Conservation (phyloP, 1,140 invertebrate species). For the Amphibalanus amphitrite region DNA sequence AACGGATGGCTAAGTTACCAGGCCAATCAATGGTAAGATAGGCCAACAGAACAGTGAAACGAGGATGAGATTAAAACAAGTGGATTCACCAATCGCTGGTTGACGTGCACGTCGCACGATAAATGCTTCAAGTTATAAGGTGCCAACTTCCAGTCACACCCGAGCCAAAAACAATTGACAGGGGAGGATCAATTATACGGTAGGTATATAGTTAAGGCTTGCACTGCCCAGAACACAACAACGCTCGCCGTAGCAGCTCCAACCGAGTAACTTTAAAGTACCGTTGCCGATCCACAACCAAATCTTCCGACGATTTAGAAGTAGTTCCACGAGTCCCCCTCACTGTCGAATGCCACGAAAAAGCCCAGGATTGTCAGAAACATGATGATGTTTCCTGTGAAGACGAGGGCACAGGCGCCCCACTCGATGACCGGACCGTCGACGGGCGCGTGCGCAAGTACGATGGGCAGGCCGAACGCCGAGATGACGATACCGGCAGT, state of each 20-base stretch:
- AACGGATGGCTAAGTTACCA: too few species aligned
- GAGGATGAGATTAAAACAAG: too few species aligned
- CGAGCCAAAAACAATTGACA: too few species aligned
- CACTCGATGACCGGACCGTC: slow-evolving; percentile 42
- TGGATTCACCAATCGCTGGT: too few species aligned
- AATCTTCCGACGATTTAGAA: background rate
- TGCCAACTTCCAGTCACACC: too few species aligned
- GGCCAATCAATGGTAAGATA: too few species aligned
- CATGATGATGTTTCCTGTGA: slow-evolving; percentile 77
- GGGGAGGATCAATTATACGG: background rate
- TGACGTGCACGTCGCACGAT: too few species aligned
- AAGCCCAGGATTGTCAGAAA: slow-evolving; percentile 84
- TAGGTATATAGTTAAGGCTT: background rate
- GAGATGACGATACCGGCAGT: slow-evolving; percentile 68
- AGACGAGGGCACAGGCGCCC: slow-evolving; percentile 68
- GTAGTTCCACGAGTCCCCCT: slow-evolving; percentile 21
- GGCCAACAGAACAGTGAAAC: too few species aligned
- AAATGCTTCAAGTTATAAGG: too few species aligned
- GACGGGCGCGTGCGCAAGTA: slow-evolving; percentile 55
- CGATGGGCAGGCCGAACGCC: slow-evolving; percentile 84
- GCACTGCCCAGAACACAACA: too few species aligned
- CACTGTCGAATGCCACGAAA: slow-evolving; percentile 60
- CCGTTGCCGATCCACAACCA: background rate
- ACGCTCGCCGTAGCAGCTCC: too few species aligned
- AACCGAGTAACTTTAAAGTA: too few species aligned